These are phyloP conservation scores for Lipotes vexillifer DNA, from an alignment of 2,113 vertebrate genomes.

Conservation along the genomic window DNA sequence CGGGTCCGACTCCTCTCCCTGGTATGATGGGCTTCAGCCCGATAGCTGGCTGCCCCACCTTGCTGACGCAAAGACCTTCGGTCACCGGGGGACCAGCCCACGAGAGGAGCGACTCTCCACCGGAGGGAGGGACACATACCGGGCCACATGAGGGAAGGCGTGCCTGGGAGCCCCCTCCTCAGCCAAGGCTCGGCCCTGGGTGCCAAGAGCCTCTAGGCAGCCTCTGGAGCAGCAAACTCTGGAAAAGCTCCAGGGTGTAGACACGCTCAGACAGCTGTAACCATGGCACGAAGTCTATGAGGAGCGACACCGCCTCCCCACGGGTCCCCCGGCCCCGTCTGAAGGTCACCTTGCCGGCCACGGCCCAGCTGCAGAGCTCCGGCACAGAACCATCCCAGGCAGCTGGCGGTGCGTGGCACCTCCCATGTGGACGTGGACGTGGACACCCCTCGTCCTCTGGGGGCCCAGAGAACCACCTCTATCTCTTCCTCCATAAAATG, in stretches of 20 bases:
- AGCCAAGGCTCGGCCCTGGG: background rate
- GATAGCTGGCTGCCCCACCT: background rate
- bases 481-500: background rate
- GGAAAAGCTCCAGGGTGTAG: background rate
- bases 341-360: no score
- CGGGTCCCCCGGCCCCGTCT: no score
- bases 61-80: background rate
- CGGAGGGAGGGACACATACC: background rate
- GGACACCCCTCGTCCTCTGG: no score
- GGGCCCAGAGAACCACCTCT: background rate
- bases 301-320: no score
- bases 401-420: no score
- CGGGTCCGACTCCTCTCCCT: background rate
- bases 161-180: background rate
- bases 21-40: background rate
- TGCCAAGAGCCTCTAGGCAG: background rate
- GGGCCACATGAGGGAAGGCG: background rate
- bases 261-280: background rate
- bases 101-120: accelerated
- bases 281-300: no score
- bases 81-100: background rate
- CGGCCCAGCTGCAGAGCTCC: no score
- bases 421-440: accelerated
- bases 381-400: no score
- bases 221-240: background rate